Evolutionary conservation across 2,113 vertebrate species (phyloP), one percentile per base, ranked within the genome.

Genomic region (Dicaeum eximium): DNA sequence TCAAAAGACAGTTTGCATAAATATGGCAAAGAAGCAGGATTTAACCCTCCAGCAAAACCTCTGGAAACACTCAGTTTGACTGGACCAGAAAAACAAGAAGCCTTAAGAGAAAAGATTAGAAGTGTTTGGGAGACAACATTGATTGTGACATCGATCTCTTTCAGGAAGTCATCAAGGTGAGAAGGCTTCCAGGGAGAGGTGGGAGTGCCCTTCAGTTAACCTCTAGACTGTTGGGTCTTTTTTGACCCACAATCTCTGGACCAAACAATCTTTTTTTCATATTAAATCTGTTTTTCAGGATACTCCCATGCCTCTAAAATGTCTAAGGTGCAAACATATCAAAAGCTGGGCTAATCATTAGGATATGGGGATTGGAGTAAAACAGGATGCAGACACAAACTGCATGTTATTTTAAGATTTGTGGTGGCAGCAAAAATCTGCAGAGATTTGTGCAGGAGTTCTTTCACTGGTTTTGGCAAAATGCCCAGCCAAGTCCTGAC

Each of bases 391-490:
- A 78, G 64, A 60, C 33, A 67, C 58, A 81, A 88, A 96, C 7
- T 62, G 50, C 93, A 30, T 56, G 82, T 70, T 93, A 47, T 97
- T 77, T 94, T 94, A 88, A 66, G 61, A 80, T 47, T 71, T 81
- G 74, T 37, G 77, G 24, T 83, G 50, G 67, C 80, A 94, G 72
- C 70, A 95, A 90, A 88, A 93, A 70, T 17, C 50, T 94, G 62
- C 37, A 67, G 83, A 77, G 85, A 75, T 70, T 20, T 71, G 61
- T 84, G 83, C 86, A 90, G 64, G 51, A 87, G 24, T 42, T 94
- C 74, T 65, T 61, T 75, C 2, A 2, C 38, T 80, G 84, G 8
- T 82, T 74, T 62, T 97, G 95, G 90, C 61, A 15, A 88, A 62
- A 86, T 35, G 91, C 62, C 67, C 58, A 58, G 92, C 71, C 56